Conservation (phyloP, 2,888 invertebrate genomes). For the Zeuzera pyrina region DNA sequence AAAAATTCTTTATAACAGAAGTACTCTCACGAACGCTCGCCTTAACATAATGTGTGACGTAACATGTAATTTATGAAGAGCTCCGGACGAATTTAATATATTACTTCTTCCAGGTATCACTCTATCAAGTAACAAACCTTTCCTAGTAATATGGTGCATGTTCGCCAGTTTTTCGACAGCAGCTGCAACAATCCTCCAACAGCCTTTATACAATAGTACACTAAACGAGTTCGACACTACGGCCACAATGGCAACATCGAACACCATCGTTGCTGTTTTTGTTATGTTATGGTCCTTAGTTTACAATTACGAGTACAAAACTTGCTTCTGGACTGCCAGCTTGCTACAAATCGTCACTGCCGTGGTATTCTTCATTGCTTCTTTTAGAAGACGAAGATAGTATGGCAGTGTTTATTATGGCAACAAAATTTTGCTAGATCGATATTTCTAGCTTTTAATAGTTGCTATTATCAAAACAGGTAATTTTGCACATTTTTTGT, state of each 20-base stretch:
- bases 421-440: too few species aligned
- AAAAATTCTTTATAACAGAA: too few species aligned
- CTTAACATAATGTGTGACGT: too few species aligned
- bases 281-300: slow-evolving; percentile 48
- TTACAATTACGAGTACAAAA: slow-evolving; percentile 48
- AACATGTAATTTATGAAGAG: too few species aligned
- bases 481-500: too few species aligned
- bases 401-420: too few species aligned
- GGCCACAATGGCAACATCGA: slow-evolving; percentile 55
- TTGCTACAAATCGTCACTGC: slow-evolving; percentile 46
- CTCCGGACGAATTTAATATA: too few species aligned
- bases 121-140: slow-evolving; percentile 39
- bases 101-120: slow-evolving; percentile 44
- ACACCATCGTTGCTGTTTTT: slow-evolving; percentile 44
- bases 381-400: slow-evolving; percentile 49
- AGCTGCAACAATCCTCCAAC: slow-evolving; percentile 47
- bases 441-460: too few species aligned
- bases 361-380: slow-evolving; percentile 42
- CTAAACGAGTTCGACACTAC: slow-evolving; percentile 61
- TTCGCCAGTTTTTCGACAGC: slow-evolving; percentile 54
- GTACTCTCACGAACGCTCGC: too few species aligned
- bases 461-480: too few species aligned
- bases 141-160: slow-evolving; percentile 58
- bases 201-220: slow-evolving; percentile 53
- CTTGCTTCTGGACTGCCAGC: slow-evolving; percentile 53